These are phyloP conservation scores for Sminthurides bifidus DNA, from an alignment of 1,140 invertebrate genomes.

Conservation along the genomic window DNA sequence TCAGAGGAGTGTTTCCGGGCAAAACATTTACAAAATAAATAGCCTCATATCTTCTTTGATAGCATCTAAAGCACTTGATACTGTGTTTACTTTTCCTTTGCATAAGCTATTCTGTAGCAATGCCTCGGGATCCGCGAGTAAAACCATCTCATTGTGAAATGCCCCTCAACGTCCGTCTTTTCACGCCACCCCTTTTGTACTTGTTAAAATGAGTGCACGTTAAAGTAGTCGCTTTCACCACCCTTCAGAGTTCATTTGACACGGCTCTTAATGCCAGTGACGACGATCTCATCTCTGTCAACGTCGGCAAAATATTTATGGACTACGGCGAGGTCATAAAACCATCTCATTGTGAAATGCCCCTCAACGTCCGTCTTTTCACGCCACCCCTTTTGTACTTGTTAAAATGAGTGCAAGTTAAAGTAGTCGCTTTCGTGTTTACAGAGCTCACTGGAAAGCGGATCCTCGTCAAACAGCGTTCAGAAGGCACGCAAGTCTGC, in stretches of 20 bases:
- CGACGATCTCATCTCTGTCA: constrained; percentile 74
- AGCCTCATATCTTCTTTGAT: no score
- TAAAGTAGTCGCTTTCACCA: constrained; percentile 40
- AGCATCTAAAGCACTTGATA: no score
- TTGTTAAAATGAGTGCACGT: not conserved
- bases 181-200: no score
- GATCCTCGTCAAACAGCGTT: constrained; percentile 4
- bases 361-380: not conserved
- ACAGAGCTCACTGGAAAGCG: not conserved
- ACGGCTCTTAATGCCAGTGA: constrained; percentile 58
- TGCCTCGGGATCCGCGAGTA: no score
- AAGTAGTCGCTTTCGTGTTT: not conserved
- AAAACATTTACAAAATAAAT: no score
- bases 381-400: no score
- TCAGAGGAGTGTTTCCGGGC: no score
- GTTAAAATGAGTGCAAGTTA: not conserved
- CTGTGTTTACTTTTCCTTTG: no score
- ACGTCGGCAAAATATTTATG: constrained; percentile 80
- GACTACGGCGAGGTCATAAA: constrained; percentile 71
- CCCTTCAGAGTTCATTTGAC: constrained; percentile 74
- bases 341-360: not conserved
- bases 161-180: not conserved
- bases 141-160: not conserved
- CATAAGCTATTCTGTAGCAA: no score
- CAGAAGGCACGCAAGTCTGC: constrained; percentile 35